Evolutionary conservation across 2,113 vertebrate genomes (phyloP).

Genomic region (Trinectes maculatus): DNA sequence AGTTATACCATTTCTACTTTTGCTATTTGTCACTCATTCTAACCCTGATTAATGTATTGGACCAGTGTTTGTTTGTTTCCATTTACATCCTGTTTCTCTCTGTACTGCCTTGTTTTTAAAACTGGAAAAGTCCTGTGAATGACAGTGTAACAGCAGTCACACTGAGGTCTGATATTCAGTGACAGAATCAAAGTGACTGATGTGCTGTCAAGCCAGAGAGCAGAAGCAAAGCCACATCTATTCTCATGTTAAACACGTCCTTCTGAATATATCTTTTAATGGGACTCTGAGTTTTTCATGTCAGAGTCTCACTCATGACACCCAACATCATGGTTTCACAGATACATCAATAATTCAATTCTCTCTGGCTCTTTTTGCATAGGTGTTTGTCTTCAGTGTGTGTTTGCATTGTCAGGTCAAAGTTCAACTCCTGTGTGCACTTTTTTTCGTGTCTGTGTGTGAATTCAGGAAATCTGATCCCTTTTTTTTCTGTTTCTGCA

Average conservation of each 20-base stretch:
- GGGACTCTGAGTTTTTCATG: not conserved
- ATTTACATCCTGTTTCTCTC: not conserved
- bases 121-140: not conserved
- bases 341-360: too few relatives aligned
- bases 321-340: not conserved
- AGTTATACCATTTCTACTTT: not conserved
- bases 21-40: not conserved
- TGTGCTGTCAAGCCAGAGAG: constrained; percentile 36
- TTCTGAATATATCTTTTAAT: not conserved
- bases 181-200: constrained; percentile 1
- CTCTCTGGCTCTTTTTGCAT: too few relatives aligned
- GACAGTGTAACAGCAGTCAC: not conserved
- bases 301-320: not conserved
- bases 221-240: not conserved
- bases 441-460: not conserved
- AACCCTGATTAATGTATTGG: too few relatives aligned
- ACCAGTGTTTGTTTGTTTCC: not conserved
- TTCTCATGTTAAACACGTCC: constrained; percentile 8
- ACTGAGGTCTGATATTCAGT: too few relatives aligned
- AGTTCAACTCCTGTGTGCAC: not conserved
- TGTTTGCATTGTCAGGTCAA: too few relatives aligned
- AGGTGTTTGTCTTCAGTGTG: too few relatives aligned
- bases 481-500: constrained; percentile 66
- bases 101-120: too few relatives aligned
- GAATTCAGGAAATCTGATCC: not conserved